Evolutionary conservation across 2,797 vertebrate species (phyloP).

Genomic region (Thamnophis elegans): DNA sequence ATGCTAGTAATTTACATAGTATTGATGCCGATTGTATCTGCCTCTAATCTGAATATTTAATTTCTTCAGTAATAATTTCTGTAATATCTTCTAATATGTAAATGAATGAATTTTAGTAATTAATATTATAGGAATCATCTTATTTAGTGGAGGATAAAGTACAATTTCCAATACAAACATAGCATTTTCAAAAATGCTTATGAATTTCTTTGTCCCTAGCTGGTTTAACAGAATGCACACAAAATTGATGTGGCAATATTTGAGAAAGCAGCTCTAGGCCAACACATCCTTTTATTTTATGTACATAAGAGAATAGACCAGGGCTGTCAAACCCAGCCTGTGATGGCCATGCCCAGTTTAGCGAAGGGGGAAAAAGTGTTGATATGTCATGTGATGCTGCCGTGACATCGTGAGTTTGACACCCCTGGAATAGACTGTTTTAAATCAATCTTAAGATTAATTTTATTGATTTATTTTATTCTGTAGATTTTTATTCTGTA

Average conservation of each 20-base stretch:
- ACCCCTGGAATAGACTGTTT: background rate
- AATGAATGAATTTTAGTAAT: background rate
- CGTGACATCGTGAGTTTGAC: too few species aligned
- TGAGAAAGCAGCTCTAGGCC: background rate
- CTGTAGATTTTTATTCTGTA: background rate
- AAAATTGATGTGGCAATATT: background rate
- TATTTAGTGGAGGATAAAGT: background rate
- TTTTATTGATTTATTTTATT: background rate
- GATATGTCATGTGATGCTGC: too few species aligned
- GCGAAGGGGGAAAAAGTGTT: too few species aligned
- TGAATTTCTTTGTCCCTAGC: background rate
- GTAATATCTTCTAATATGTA: background rate
- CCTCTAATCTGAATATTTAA: background rate
- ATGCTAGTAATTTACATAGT: background rate
- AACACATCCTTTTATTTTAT: background rate
- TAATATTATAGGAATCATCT: background rate
- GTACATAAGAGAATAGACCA: background rate
- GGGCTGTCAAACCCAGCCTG: too few species aligned
- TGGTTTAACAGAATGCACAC: background rate
- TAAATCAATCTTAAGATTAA: background rate
- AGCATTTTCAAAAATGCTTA: background rate
- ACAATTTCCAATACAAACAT: background rate
- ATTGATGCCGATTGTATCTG: background rate
- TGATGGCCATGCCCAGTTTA: too few species aligned
- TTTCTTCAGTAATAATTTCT: background rate